Percentiles rank a stretch among this genome's conserved stretches.
phyloP scores from a whole-genome alignment of 1,140 invertebrate species.

The Drosophila hydei region DNA sequence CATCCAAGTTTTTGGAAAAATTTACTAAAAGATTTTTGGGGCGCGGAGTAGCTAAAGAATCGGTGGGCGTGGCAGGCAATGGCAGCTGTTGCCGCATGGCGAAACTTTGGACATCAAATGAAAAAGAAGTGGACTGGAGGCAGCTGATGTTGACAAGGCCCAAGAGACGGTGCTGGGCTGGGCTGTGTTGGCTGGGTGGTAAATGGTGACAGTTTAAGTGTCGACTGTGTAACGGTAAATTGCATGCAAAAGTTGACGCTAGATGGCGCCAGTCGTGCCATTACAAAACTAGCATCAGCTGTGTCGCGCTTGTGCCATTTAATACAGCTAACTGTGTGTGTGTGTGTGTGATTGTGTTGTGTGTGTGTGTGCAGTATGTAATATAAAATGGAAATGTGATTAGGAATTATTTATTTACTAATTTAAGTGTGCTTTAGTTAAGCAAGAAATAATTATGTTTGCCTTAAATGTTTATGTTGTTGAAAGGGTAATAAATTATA shows the following conservation, averaged over 20 bases:
- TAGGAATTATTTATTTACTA: no score
- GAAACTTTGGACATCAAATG: constrained; percentile 77
- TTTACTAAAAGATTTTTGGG: constrained; percentile 40
- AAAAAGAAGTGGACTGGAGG: constrained; percentile 65
- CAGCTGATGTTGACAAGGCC: constrained; percentile 71
- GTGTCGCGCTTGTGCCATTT: constrained; percentile 17
- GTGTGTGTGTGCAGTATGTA: not conserved
- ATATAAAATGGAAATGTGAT: not conserved
- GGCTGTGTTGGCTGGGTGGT: not conserved
- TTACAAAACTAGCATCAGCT: constrained; percentile 42
- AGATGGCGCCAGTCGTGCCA: constrained; percentile 51
- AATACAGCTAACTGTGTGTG: not conserved
- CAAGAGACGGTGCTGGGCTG: not conserved
- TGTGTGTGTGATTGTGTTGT: not conserved
- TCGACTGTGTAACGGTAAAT: constrained; percentile 60
- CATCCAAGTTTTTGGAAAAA: constrained; percentile 38
- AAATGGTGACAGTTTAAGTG: constrained; percentile 53
- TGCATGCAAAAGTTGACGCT: constrained; percentile 60
- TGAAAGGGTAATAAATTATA: no score
- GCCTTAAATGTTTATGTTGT: no score
- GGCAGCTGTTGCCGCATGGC: constrained; percentile 56
- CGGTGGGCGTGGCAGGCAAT: constrained; percentile 22
- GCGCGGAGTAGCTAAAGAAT: not conserved
- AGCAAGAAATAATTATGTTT: no score
- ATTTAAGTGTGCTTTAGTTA: no score